Evolutionary conservation across 1,140 invertebrate species (phyloP), one percentile per base, ranked within the genome.

Genomic region (Neodiprion lecontei): DNA sequence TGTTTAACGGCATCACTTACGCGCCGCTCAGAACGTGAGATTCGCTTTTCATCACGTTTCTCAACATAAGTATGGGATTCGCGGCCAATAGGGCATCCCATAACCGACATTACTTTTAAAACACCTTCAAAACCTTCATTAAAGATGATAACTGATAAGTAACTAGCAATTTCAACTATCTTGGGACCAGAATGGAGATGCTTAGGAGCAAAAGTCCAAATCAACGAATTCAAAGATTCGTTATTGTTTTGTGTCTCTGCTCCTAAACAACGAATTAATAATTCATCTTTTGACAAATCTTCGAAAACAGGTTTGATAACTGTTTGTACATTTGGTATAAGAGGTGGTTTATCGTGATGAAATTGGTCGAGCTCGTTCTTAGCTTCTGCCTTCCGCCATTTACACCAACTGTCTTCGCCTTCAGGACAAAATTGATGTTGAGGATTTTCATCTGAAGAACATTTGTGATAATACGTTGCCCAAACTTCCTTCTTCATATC

Each of bases 401-500:
- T 10, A 53, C 50, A 53, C 50, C 10, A 53, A 53, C 75, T 78
- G 40, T 83, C 80, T 71, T 69, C 75, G 21, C 79, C 81, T 61
- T 70, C 68, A n/a, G 81, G 79, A 69, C 82, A 85, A 79, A 75
- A 76, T 14, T 78, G 65, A 70, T 79, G 77, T 21, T 75, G 65
- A n/a, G 74, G 71, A 71, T 74, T 75, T 69, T 74, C 74, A 69
- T 79, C 79, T 68, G 82, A 83, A 48, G 81, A 87, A 53, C 75
- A 75, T 21, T 81, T 78, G 72, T 86, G 83, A 76, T 81, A 79
- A 75, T 71, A 84, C 28, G 79, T 81, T 71, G 80, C 79, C 82
- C 79, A 82, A 28, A 86, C 79, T 48, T 81, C 82, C 66, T 81
- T 76, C 74, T 77, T 80, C 82, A 83, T 86, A 53, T 53, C 50